Evolutionary conservation across 2,113 vertebrate species (phyloP).

Genomic region (Zosterops borbonicus): DNA sequence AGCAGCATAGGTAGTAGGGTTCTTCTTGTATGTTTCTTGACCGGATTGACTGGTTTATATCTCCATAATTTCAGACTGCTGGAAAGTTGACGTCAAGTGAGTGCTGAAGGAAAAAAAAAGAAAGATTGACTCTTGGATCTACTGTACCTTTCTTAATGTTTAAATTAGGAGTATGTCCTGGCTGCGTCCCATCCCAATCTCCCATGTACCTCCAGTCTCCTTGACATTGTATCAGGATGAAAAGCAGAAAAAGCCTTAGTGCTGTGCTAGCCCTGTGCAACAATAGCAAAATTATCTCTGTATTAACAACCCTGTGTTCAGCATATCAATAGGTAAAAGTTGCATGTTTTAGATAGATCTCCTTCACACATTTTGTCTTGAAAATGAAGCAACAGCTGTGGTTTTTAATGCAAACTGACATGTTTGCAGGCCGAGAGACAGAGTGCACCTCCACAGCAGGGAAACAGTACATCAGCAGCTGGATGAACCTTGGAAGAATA

Average conservation of each 20-base stretch:
- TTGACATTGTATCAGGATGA: not conserved
- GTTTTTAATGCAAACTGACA: not conserved
- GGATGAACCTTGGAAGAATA: not conserved
- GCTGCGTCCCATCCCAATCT: not conserved
- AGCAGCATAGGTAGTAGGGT: fast-evolving
- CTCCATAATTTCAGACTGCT: not conserved
- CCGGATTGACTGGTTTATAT: not conserved
- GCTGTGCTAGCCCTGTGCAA: not conserved
- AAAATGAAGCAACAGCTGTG: not conserved
- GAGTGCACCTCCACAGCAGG: not conserved
- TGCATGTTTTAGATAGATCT: not conserved
- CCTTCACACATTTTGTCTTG: not conserved
- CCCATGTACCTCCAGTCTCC: not conserved
- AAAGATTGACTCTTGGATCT: not conserved
- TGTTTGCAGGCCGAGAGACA: not conserved
- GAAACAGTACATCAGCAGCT: not conserved
- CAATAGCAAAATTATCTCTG: not conserved
- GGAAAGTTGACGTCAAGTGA: not conserved
- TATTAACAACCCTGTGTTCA: not conserved
- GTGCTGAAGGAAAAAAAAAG: not conserved
- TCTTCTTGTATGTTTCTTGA: not conserved
- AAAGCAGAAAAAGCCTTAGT: not conserved
- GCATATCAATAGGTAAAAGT: not conserved
- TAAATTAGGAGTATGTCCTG: not conserved
- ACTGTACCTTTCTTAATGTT: not conserved